These are phyloP conservation scores for Rhincodon typus DNA, from an alignment of 2,797 vertebrate species.

Conservation along the genomic window DNA sequence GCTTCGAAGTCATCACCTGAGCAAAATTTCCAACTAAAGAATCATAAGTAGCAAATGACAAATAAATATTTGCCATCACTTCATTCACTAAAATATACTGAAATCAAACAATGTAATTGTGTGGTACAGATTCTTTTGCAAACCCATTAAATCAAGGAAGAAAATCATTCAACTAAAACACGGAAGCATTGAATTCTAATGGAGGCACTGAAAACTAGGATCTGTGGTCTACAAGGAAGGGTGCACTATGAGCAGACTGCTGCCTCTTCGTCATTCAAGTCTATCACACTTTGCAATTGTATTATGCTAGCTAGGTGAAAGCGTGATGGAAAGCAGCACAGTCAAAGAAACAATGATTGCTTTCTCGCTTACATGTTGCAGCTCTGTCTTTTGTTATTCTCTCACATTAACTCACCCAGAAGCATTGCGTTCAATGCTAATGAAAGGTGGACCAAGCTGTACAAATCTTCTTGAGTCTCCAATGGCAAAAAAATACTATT, in stretches of 20 bases:
- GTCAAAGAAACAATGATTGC: neutral
- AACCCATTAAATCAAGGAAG: neutral
- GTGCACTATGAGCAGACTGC: neutral
- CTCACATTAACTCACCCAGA: conserved; percentile 58
- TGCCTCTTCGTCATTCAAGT: conserved; percentile 3
- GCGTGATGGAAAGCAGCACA: neutral
- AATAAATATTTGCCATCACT: neutral
- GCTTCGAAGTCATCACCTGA: neutral
- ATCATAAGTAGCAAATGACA: neutral
- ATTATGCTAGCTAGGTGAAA: neutral
- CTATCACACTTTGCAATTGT: neutral
- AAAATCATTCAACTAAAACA: neutral
- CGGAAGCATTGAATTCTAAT: neutral
- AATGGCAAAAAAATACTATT: conserved; percentile 60
- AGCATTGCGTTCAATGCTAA: conserved; percentile 59
- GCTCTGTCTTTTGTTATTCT: conserved; percentile 43
- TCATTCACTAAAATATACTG: neutral
- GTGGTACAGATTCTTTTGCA: neutral
- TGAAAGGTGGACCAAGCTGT: conserved; percentile 56
- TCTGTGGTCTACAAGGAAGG: neutral
- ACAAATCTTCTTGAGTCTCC: conserved; percentile 62
- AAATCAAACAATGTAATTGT: neutral
- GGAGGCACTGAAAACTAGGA: neutral
- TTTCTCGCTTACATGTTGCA: conserved; percentile 9
- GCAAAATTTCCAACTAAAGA: conserved; percentile 3